Percentiles rank a stretch among this genome's conserved stretches.
Conservation (phyloP, 2,797 vertebrate species). For the Rhynchotus rufescens region DNA sequence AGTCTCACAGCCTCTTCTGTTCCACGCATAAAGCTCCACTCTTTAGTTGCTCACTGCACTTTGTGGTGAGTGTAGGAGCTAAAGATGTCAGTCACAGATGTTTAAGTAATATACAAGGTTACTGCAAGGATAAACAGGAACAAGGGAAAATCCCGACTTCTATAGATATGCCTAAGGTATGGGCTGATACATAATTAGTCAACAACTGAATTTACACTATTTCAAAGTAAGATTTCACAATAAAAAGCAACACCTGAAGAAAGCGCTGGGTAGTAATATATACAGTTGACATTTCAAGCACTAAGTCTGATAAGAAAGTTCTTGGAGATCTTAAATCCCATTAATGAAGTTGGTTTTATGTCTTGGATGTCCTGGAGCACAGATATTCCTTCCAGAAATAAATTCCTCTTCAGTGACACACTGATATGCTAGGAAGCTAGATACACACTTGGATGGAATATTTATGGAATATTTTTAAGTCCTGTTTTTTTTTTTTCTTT, state of each 20-base stretch:
- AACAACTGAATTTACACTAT: not conserved
- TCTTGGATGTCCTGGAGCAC: not conserved
- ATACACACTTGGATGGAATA: not conserved
- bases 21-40: not conserved
- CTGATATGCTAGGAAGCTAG: not conserved
- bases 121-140: not conserved
- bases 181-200: not conserved
- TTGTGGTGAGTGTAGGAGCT: not conserved
- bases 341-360: not conserved
- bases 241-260: not conserved
- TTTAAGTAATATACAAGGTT: not conserved
- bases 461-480: slow-evolving; percentile 3
- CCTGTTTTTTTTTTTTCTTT: not conserved
- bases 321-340: not conserved
- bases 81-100: not conserved
- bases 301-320: not conserved
- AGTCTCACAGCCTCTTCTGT: not conserved
- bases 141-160: not conserved
- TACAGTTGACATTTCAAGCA: not conserved
- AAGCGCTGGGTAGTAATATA: not conserved
- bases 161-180: not conserved
- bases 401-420: not conserved
- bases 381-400: not conserved
- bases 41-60: not conserved
- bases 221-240: not conserved